Percentiles rank a stretch among this genome's conserved stretches.
Evolutionary conservation across 2,888 invertebrate genomes (phyloP).

Genomic region (Chrysotoxum bicinctum): DNA sequence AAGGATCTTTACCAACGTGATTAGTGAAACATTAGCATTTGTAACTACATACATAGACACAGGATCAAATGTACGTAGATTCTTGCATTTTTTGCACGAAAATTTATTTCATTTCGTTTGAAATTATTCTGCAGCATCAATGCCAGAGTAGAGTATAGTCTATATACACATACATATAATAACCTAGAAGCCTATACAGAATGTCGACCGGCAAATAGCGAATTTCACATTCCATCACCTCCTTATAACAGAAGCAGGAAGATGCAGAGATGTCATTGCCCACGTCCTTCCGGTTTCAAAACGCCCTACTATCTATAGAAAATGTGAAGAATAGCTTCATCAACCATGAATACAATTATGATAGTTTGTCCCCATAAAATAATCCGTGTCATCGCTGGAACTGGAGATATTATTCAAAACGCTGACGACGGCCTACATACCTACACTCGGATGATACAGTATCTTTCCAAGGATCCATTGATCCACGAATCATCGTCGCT

Average conservation of each 20-base stretch:
- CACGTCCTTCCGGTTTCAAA: conserved; percentile 30
- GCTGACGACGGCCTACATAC: conserved; percentile 14
- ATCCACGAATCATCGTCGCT: conserved; percentile 44
- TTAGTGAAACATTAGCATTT: conserved; percentile 69
- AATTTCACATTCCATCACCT: conserved; percentile 10
- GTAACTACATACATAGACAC: conserved; percentile 63
- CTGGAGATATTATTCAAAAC: conserved; percentile 17
- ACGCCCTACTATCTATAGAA: neutral
- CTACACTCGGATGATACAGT: conserved; percentile 38
- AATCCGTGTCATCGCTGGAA: conserved; percentile 8
- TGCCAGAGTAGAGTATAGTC: conserved; percentile 35
- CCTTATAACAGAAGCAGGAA: neutral
- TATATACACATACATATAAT: neutral
- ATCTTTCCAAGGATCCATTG: conserved; percentile 31
- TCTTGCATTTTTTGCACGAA: conserved; percentile 14
- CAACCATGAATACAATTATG: conserved; percentile 47
- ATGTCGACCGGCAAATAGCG: conserved; percentile 38
- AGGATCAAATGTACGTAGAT: conserved; percentile 59
- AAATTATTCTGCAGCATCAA: conserved; percentile 48
- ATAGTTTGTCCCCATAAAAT: neutral
- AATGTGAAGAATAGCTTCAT: conserved; percentile 45
- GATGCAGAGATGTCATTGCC: conserved; percentile 9
- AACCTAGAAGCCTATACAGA: conserved; percentile 32
- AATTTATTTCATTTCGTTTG: conserved; percentile 31
- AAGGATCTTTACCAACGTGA: conserved; percentile 59